These are phyloP conservation scores for Diadromus collaris DNA, from an alignment of 2,888 invertebrate genomes.

Conservation along the genomic window DNA sequence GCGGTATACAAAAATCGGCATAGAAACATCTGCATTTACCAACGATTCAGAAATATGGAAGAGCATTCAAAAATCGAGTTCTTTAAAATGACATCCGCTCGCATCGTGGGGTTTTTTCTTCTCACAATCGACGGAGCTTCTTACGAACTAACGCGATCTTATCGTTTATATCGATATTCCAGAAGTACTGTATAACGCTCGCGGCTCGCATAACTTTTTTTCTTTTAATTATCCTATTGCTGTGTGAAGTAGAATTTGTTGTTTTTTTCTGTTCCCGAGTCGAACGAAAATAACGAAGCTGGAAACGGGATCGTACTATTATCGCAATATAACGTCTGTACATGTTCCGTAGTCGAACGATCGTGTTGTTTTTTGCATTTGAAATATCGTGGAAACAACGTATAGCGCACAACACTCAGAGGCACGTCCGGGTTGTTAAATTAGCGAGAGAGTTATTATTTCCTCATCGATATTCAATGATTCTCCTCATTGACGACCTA, in stretches of 20 bases:
- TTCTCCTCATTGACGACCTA: slow-evolving; percentile 28
- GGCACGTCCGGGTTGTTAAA: slow-evolving; percentile 59
- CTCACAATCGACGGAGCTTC: slow-evolving; percentile 25
- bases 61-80: slow-evolving; percentile 40
- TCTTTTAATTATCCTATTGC: slow-evolving; percentile 25
- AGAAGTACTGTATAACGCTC: slow-evolving; percentile 56
- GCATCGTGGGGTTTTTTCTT: neutral
- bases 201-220: slow-evolving; percentile 25
- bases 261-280: neutral
- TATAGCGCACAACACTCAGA: slow-evolving; percentile 56
- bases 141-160: slow-evolving; percentile 38
- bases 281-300: slow-evolving; percentile 16
- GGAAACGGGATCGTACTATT: slow-evolving; percentile 26
- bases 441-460: slow-evolving; percentile 40
- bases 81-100: slow-evolving; percentile 41
- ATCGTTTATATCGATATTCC: slow-evolving; percentile 45
- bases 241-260: slow-evolving; percentile 9
- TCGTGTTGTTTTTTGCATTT: slow-evolving; percentile 4
- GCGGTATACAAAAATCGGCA: slow-evolving; percentile 43
- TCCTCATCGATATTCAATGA: slow-evolving; percentile 34
- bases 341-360: slow-evolving; percentile 32
- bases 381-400: slow-evolving; percentile 40
- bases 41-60: slow-evolving; percentile 52
- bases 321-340: slow-evolving; percentile 49
- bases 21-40: slow-evolving; percentile 46